Conservation (phyloP, 2,797 vertebrate species). For the Anolis apletophallus region DNA sequence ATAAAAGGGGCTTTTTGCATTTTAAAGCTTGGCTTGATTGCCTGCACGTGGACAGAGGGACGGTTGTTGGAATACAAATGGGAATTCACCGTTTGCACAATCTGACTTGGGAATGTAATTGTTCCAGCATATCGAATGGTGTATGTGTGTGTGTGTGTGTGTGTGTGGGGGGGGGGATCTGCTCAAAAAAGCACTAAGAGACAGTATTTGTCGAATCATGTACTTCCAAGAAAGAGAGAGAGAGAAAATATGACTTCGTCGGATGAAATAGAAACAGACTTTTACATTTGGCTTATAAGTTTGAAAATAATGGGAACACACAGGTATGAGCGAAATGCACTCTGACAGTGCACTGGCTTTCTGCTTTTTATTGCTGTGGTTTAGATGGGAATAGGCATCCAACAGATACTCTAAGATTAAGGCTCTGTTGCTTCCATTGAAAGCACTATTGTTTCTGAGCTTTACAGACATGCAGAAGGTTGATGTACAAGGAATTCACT, state of each 20-base stretch:
- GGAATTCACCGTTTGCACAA: not conserved
- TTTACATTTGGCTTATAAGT: constrained; percentile 56
- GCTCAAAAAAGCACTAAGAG: constrained; percentile 51
- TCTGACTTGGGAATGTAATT: constrained; percentile 36
- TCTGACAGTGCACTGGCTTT: constrained; percentile 47
- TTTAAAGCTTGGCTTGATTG: not conserved
- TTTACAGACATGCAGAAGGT: constrained; percentile 42
- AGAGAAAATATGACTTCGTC: constrained; percentile 60
- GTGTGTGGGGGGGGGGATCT: too few relatives aligned
- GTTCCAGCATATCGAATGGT: constrained; percentile 4
- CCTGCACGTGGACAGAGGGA: not conserved
- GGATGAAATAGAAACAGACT: constrained; percentile 54
- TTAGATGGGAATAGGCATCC: constrained; percentile 37
- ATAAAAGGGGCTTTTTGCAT: not conserved
- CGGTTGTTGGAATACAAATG: not conserved
- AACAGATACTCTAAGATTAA: constrained; percentile 53
- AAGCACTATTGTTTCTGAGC: constrained; percentile 38
- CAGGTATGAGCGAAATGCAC: constrained; percentile 55
- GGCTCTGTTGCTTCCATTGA: constrained; percentile 49
- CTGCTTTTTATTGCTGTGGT: constrained; percentile 55
- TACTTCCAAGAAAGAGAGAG: constrained; percentile 49
- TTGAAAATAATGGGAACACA: constrained; percentile 44
- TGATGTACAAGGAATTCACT: constrained; percentile 13
- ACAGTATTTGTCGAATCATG: constrained; percentile 58
- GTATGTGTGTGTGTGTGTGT: constrained; percentile 32